Conservation (phyloP, 2,888 invertebrate species). For the Shargacucullia verbasci region DNA sequence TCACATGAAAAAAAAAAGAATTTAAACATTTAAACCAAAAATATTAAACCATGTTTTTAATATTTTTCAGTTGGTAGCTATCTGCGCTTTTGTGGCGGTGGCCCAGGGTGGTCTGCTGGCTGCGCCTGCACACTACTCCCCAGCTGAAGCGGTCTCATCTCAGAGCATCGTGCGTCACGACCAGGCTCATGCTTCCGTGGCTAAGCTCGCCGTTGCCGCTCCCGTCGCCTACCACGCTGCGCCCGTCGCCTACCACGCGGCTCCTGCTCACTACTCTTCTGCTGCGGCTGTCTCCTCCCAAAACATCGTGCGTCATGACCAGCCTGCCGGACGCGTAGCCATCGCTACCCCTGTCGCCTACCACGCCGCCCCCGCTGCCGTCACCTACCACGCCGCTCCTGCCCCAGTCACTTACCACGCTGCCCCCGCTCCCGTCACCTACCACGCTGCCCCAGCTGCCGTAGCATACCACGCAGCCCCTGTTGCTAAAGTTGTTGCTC, state of each 20-base stretch:
- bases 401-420: conserved; percentile 56
- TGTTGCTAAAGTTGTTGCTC: conserved; percentile 63
- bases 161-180: conserved; percentile 79
- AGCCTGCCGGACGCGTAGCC: conserved; percentile 30
- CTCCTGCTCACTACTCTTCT: conserved; percentile 52
- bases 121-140: conserved; percentile 76
- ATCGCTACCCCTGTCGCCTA: conserved; percentile 25
- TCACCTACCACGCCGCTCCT: conserved; percentile 56
- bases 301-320: conserved; percentile 45
- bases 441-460: conserved; percentile 61
- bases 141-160: conserved; percentile 74
- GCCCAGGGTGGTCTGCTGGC: conserved; percentile 66
- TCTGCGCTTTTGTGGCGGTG: conserved; percentile 65
- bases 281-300: conserved; percentile 48
- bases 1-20: too few relatives aligned
- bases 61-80: conserved; percentile 60
- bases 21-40: conserved; percentile 39
- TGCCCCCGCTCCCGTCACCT: conserved; percentile 58
- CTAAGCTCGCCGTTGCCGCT: conserved; percentile 44
- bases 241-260: conserved; percentile 49
- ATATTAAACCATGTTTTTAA: conserved; percentile 1
- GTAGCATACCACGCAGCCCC: conserved; percentile 63
- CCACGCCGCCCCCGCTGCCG: conserved; percentile 50
- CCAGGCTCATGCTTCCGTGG: conserved; percentile 55
- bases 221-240: conserved; percentile 60